phyloP scores from a whole-genome alignment of 2,888 invertebrate species.

The Cryptocephalus moraei region DNA sequence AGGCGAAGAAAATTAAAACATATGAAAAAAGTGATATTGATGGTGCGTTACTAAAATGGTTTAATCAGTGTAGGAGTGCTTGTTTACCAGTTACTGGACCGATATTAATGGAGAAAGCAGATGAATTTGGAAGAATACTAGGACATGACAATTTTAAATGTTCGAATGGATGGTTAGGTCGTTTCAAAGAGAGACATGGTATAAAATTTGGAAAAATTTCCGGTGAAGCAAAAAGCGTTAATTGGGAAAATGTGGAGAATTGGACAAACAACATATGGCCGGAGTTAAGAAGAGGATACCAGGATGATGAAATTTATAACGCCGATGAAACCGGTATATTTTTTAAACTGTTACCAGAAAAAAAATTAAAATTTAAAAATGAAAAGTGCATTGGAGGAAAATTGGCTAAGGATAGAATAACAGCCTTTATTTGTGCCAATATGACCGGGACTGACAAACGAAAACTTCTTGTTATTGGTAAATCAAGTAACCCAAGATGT shows the following conservation, averaged over 20 bases:
- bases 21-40: no score
- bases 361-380: constrained; percentile 19
- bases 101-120: background rate
- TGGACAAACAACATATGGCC: constrained; percentile 1
- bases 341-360: background rate
- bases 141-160: background rate
- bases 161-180: background rate
- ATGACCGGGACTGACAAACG: constrained; percentile 22
- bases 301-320: background rate
- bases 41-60: no score
- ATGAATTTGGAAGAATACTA: background rate
- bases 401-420: constrained; percentile 13
- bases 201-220: background rate
- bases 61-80: no score
- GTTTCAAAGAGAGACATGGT: background rate
- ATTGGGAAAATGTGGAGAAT: no score
- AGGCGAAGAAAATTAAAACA: no score
- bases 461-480: constrained; percentile 23
- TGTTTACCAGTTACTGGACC: no score
- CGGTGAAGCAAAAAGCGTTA: background rate
- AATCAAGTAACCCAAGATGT: constrained; percentile 21
- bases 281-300: background rate
- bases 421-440: constrained; percentile 18
- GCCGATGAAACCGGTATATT: background rate
- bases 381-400: constrained; percentile 21